Conservation (phyloP, 2,797 vertebrate genomes). For the Rhinogobio ventralis region DNA sequence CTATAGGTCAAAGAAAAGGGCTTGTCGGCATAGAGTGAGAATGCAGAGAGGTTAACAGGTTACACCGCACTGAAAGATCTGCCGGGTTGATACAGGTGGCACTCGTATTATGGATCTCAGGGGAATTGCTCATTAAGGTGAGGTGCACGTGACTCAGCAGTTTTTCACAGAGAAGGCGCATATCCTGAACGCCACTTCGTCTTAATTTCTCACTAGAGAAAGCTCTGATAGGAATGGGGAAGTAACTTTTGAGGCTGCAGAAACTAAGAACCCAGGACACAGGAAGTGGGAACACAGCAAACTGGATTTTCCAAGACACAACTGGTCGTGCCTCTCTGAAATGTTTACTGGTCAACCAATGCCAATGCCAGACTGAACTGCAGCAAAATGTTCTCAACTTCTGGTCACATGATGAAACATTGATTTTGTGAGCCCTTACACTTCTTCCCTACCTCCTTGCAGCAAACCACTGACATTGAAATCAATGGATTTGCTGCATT, state of each 20-base stretch:
- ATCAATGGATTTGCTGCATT: not conserved
- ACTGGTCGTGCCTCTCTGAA: not conserved
- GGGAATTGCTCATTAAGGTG: slow-evolving; percentile 35
- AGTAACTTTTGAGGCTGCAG: not conserved
- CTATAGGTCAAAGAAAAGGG: slow-evolving; percentile 72
- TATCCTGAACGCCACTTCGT: not conserved
- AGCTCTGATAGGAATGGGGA: not conserved
- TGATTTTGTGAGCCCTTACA: not conserved
- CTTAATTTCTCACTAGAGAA: not conserved
- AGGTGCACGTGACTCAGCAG: slow-evolving; percentile 54
- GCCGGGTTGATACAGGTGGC: slow-evolving; percentile 44
- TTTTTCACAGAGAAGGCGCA: not conserved
- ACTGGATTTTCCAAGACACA: not conserved
- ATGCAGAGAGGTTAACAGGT: slow-evolving; percentile 59
- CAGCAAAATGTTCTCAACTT: not conserved
- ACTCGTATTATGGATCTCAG: slow-evolving; percentile 44
- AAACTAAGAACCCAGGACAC: not conserved
- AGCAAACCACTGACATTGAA: not conserved
- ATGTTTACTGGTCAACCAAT: not conserved
- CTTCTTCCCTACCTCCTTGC: not conserved
- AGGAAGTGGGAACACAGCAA: not conserved
- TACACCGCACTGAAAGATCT: slow-evolving; percentile 51
- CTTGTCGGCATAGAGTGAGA: slow-evolving; percentile 58
- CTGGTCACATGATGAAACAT: not conserved
- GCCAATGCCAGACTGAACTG: not conserved